These are phyloP conservation scores for Chrysolina haemoptera DNA, from an alignment of 2,888 invertebrate genomes.

Conservation along the genomic window DNA sequence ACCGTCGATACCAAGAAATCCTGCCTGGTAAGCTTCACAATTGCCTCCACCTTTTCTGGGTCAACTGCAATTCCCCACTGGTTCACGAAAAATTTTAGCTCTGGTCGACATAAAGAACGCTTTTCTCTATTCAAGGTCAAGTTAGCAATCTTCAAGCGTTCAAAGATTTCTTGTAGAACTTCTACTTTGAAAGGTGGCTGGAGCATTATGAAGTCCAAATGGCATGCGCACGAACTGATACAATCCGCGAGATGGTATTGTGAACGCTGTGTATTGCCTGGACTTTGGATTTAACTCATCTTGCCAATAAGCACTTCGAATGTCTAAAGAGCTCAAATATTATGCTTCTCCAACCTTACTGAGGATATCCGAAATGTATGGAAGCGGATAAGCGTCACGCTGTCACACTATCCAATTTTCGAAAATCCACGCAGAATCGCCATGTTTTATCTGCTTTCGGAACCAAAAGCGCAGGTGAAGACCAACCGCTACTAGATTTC, in stretches of 20 bases:
- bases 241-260: constrained; percentile 54
- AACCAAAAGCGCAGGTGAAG: constrained; percentile 53
- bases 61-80: neutral
- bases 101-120: constrained; percentile 25
- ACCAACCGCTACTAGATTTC: neutral
- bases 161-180: constrained; percentile 18
- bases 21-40: neutral
- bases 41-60: constrained; percentile 33
- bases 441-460: constrained; percentile 45
- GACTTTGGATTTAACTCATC: constrained; percentile 50
- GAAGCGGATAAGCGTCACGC: constrained; percentile 60
- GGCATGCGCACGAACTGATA: constrained; percentile 59
- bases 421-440: neutral
- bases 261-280: constrained; percentile 57
- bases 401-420: constrained; percentile 54
- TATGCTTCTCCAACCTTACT: constrained; percentile 55
- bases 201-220: constrained; percentile 56
- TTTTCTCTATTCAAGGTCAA: constrained; percentile 2
- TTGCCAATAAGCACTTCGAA: constrained; percentile 56
- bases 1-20: constrained; percentile 8
- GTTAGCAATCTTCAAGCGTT: neutral
- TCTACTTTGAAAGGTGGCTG: constrained; percentile 56
- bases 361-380: constrained; percentile 56
- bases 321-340: constrained; percentile 58
- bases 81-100: neutral